A percentile compares a stretch with the other conserved stretches of the same genome.
phyloP scores from a whole-genome alignment of 2,797 vertebrate genomes.

The Phalanger gymnotis region DNA sequence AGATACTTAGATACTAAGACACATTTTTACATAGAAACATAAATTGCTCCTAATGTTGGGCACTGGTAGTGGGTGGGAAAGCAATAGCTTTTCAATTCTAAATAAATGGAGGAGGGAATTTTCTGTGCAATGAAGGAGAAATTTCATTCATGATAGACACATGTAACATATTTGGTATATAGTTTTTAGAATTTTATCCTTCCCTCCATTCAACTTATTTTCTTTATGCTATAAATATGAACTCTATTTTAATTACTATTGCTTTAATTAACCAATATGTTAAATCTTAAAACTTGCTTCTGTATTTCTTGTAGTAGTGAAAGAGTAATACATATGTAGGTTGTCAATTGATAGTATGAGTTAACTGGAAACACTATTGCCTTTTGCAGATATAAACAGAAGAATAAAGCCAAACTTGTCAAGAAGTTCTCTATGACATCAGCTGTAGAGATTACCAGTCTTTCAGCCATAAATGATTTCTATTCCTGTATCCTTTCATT shows the following conservation, averaged over 20 bases:
- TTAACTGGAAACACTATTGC: not conserved
- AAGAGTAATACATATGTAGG: not conserved
- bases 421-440: constrained; percentile 82
- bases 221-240: not conserved
- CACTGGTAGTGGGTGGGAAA: not conserved
- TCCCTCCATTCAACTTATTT: not conserved
- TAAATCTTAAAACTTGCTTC: not conserved
- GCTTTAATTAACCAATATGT: too few relatives aligned
- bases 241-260: not conserved
- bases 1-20: not conserved
- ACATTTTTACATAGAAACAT: not conserved
- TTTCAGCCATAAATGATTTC: constrained; percentile 94
- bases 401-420: constrained; percentile 83
- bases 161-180: not conserved
- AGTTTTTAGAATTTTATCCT: not conserved
- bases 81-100: not conserved
- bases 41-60: accelerated
- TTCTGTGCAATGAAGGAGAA: not conserved
- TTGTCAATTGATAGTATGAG: not conserved
- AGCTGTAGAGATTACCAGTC: constrained; percentile 86
- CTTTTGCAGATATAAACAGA: constrained; percentile 87
- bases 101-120: not conserved
- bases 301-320: not conserved
- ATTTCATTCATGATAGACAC: not conserved
- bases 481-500: constrained; percentile 92